Evolutionary conservation across 2,797 vertebrate genomes (phyloP).

Genomic region (Kryptopterus vitreolus): DNA sequence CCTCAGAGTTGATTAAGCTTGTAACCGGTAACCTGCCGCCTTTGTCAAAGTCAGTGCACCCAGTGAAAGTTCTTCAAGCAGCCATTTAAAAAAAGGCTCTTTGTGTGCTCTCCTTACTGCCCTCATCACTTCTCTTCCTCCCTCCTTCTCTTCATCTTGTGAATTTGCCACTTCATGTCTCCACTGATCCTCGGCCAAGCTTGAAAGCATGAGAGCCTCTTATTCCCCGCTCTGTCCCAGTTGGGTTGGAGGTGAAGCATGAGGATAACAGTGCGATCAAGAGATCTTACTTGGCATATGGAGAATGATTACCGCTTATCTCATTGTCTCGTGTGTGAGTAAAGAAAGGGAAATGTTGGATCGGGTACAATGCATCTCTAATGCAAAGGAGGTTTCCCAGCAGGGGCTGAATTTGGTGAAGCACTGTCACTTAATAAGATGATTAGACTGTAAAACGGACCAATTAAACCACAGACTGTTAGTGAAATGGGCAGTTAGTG

Average conservation of each 20-base stretch:
- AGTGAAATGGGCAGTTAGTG: not conserved
- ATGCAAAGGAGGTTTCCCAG: not conserved
- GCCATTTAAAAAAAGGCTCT: constrained; percentile 32
- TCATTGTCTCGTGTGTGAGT: not conserved
- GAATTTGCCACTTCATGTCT: constrained; percentile 35
- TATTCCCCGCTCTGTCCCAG: constrained; percentile 26
- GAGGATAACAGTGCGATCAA: constrained; percentile 4
- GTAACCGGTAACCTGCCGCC: constrained; percentile 38
- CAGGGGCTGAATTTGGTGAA: not conserved
- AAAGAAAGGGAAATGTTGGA: constrained; percentile 14
- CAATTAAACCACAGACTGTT: not conserved
- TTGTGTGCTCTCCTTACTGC: constrained; percentile 19
- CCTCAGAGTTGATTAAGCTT: constrained; percentile 36
- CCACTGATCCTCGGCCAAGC: constrained; percentile 43
- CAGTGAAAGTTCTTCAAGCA: constrained; percentile 46
- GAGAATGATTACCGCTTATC: constrained; percentile 23
- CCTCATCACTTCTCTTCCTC: constrained; percentile 23
- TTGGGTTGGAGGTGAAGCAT: constrained; percentile 13
- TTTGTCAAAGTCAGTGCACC: constrained; percentile 42
- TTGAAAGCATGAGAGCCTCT: constrained; percentile 32
- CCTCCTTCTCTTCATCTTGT: constrained; percentile 38
- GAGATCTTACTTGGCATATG: constrained; percentile 26
- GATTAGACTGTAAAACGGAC: constrained; percentile 6
- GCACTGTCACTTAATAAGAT: constrained; percentile 43
- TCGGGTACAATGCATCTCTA: constrained; percentile 8